Evolutionary conservation across 2,888 invertebrate species (phyloP).

Genomic region (Lamellibrachia satsuma): DNA sequence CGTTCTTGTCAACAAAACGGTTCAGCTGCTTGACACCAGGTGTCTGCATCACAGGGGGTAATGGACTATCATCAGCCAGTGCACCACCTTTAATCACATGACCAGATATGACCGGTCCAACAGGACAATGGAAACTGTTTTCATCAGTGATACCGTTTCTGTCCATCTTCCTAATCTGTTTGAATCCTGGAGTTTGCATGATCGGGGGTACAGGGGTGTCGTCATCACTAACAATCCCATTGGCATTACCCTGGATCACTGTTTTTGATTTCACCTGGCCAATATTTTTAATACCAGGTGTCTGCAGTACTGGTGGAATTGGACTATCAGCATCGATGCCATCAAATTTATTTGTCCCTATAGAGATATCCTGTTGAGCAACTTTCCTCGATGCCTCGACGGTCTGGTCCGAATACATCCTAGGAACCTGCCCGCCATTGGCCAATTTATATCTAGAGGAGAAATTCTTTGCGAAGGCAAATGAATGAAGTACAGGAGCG

Average conservation of each 20-base stretch:
- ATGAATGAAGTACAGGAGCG: background rate
- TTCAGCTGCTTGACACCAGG: background rate
- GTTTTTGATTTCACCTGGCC: background rate
- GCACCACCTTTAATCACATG: background rate
- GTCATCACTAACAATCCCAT: background rate
- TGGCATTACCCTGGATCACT: background rate
- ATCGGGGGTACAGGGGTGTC: background rate
- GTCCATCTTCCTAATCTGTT: background rate
- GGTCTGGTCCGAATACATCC: background rate
- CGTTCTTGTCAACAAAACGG: background rate
- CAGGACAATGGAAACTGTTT: background rate
- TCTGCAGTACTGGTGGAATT: background rate
- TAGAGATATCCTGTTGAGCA: background rate
- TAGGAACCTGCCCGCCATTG: background rate
- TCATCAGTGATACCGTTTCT: background rate
- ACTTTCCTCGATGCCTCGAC: background rate
- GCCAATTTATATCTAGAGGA: background rate
- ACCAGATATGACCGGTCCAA: background rate
- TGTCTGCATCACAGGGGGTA: conserved; percentile 3
- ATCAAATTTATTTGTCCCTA: background rate
- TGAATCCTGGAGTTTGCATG: background rate
- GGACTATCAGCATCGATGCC: background rate
- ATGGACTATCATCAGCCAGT: background rate
- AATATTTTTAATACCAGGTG: background rate
- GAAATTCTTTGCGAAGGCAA: background rate